A percentile compares a stretch with the other conserved stretches of the same genome.
These are phyloP conservation scores for Hipposideros larvatus DNA, from an alignment of 2,797 vertebrate species.

Conservation along the genomic window DNA sequence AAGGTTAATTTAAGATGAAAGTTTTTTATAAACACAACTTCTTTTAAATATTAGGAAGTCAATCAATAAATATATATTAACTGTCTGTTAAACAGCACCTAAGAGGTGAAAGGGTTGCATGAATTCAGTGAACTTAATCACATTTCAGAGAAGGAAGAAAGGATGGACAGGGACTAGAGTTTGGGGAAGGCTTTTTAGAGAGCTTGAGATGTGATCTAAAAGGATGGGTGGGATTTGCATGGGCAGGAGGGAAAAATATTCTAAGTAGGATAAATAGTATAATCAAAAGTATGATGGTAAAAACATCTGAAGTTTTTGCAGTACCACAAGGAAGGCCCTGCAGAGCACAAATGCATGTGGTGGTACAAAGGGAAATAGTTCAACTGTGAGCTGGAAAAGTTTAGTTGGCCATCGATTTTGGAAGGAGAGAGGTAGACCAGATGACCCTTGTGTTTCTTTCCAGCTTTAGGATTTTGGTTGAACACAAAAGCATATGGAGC, in stretches of 20 bases:
- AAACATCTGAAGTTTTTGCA: neutral
- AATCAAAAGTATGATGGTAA: neutral
- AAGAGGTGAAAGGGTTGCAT: neutral
- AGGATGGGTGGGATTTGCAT: neutral
- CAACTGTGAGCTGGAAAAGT: neutral
- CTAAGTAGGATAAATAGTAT: neutral
- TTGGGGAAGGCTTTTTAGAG: neutral
- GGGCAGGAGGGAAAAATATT: neutral
- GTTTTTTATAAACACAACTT: constrained; percentile 5
- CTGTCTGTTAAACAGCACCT: neutral
- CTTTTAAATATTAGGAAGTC: constrained; percentile 16
- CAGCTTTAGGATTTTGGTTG: neutral
- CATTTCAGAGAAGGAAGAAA: neutral
- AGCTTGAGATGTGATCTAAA: neutral
- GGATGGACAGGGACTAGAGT: neutral
- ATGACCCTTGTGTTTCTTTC: neutral
- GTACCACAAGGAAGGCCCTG: neutral
- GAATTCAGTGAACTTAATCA: constrained; percentile 33
- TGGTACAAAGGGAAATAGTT: neutral
- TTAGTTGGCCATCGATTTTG: neutral
- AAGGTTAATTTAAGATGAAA: neutral
- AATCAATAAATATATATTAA: neutral
- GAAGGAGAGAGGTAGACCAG: constrained; percentile 56
- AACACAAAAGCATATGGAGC: neutral
- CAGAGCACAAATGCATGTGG: neutral